These are phyloP conservation scores for Salmo trutta DNA, from an alignment of 2,797 vertebrate genomes.

Conservation along the genomic window DNA sequence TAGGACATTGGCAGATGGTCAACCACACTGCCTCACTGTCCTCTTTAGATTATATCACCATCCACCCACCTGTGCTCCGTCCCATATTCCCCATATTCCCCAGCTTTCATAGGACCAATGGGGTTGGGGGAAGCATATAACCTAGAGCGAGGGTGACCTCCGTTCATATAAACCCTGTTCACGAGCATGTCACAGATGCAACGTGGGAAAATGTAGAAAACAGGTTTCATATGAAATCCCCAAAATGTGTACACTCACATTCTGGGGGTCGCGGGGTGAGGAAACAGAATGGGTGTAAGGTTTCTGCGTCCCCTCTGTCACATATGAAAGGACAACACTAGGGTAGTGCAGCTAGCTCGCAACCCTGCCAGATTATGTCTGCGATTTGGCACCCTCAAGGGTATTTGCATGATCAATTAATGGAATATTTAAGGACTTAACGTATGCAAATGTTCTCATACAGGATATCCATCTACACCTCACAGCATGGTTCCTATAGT, in stretches of 20 bases:
- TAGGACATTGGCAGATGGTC: background rate
- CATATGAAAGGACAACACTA: conserved; percentile 22
- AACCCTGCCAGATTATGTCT: conserved; percentile 20
- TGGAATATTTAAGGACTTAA: conserved; percentile 66
- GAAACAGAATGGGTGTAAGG: conserved; percentile 34
- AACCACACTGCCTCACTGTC: background rate
- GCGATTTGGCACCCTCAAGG: conserved; percentile 50
- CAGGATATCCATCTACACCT: conserved; percentile 60
- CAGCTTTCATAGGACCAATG: conserved; percentile 39
- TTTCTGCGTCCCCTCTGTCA: conserved; percentile 24
- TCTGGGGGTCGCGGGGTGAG: conserved; percentile 19
- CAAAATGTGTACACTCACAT: conserved; percentile 26
- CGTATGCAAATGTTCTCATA: conserved; percentile 53
- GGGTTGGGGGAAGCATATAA: conserved; percentile 36
- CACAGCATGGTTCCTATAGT: conserved; percentile 51
- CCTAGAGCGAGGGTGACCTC: conserved; percentile 34
- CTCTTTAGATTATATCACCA: background rate
- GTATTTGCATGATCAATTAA: conserved; percentile 72
- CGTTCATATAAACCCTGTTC: conserved; percentile 51
- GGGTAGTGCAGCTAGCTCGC: background rate
- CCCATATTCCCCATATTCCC: conserved; percentile 35
- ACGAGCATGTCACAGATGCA: conserved; percentile 43
- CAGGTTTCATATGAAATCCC: conserved; percentile 26
- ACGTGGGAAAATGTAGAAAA: conserved; percentile 44
- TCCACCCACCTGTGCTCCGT: conserved; percentile 48